Conservation (phyloP, 1,140 invertebrate genomes). For the Physella acuta region DNA sequence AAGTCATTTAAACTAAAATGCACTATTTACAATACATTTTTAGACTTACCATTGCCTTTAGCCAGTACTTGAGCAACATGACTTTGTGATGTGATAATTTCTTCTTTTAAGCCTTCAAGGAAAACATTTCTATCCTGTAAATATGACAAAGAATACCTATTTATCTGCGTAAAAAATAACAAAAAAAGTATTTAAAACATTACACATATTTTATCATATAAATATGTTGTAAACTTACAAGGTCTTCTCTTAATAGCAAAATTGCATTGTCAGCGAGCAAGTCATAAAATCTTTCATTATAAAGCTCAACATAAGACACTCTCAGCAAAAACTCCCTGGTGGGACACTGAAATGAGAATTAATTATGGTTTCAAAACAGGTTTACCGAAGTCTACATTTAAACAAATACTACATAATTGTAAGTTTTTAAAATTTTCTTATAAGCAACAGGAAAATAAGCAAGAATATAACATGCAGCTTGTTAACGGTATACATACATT, state of each 20-base stretch:
- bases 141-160: background rate
- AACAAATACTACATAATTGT: background rate
- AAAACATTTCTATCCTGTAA: constrained; percentile 15
- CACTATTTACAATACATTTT: background rate
- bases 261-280: background rate
- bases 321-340: constrained; percentile 15
- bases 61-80: background rate
- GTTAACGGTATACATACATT: constrained; percentile 6
- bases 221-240: constrained; percentile 2
- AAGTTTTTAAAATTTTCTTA: background rate
- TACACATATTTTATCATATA: no score
- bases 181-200: background rate
- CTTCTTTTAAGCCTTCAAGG: constrained; percentile 9
- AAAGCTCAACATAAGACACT: constrained; percentile 18
- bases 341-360: constrained; percentile 18
- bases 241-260: constrained; percentile 4
- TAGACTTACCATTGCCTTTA: constrained; percentile 21
- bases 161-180: background rate
- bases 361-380: no score
- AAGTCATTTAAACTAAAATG: background rate
- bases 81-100: background rate
- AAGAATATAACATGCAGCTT: background rate
- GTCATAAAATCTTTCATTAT: constrained; percentile 17
- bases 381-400: no score
- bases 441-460: background rate